A percentile compares a stretch with the other conserved stretches of the same genome.
Conservation (phyloP, 2,113 vertebrate species). For the Acinonyx jubatus region DNA sequence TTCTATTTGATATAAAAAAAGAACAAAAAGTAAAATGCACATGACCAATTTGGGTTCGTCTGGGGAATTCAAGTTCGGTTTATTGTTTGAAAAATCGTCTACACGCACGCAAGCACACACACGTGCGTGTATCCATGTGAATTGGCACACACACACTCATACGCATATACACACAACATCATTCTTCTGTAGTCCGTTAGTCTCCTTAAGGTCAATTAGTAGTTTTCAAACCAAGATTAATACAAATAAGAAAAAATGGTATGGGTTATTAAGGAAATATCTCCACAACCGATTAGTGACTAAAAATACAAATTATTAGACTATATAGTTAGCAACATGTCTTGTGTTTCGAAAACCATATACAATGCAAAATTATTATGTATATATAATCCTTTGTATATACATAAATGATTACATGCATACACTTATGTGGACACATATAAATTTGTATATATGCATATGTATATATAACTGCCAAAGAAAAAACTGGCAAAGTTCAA, state of each 20-base stretch:
- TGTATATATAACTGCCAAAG: not conserved
- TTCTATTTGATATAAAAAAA: too few species aligned
- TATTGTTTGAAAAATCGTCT: not conserved
- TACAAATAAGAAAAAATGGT: not conserved
- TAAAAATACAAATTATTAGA: not conserved
- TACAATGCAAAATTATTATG: not conserved
- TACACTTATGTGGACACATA: not conserved
- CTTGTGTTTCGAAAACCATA: not conserved
- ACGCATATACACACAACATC: too few species aligned
- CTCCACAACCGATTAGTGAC: not conserved
- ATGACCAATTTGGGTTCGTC: not conserved
- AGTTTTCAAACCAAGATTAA: not conserved
- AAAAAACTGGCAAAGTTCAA: not conserved
- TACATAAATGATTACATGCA: not conserved
- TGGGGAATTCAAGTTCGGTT: not conserved
- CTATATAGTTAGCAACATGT: not conserved
- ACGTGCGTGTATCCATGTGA: accelerated
- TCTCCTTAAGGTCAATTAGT: not conserved
- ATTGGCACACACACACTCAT: not conserved
- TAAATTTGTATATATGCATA: not conserved
- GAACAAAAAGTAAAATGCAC: not conserved
- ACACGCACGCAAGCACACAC: not conserved
- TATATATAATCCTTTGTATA: not conserved
- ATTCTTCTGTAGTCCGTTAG: not conserved
- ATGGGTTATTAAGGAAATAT: not conserved